phyloP scores from a whole-genome alignment of 2,888 invertebrate species.

The Coelogynopora nodosa region DNA sequence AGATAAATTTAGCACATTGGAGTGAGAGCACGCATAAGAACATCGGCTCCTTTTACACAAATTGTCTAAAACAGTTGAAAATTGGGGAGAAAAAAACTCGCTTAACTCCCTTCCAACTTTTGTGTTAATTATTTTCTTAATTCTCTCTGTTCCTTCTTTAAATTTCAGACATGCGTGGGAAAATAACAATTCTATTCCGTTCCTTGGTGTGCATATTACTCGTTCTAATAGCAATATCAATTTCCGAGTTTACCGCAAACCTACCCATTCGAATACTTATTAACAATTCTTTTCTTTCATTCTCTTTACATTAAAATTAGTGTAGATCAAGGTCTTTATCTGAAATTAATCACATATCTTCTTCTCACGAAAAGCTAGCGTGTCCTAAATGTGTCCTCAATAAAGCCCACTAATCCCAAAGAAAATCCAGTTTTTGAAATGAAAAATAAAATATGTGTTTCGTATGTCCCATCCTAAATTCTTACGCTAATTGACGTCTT shows the following conservation, averaged over 20 bases:
- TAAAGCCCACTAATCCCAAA: neutral
- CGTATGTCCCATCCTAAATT: neutral
- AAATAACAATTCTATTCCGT: no score
- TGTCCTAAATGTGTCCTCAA: neutral
- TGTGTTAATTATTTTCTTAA: no score
- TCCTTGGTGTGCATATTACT: no score
- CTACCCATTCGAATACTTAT: slow-evolving; percentile 1
- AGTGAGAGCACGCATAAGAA: neutral
- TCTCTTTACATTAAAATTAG: neutral
- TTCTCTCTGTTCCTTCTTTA: no score
- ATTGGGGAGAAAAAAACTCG: no score
- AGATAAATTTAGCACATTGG: neutral
- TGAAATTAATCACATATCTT: neutral
- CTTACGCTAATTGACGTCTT: neutral
- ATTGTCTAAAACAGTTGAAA: no score
- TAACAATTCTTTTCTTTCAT: neutral
- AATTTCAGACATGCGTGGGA: no score
- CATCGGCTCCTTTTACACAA: neutral
- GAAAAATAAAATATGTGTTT: neutral
- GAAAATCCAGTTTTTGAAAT: neutral
- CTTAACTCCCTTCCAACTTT: no score
- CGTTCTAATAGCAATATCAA: neutral
- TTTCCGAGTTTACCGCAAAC: neutral
- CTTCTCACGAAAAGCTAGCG: neutral
- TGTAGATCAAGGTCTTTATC: neutral